These are phyloP conservation scores for Characodon lateralis DNA, from an alignment of 2,797 vertebrate species.

Conservation along the genomic window DNA sequence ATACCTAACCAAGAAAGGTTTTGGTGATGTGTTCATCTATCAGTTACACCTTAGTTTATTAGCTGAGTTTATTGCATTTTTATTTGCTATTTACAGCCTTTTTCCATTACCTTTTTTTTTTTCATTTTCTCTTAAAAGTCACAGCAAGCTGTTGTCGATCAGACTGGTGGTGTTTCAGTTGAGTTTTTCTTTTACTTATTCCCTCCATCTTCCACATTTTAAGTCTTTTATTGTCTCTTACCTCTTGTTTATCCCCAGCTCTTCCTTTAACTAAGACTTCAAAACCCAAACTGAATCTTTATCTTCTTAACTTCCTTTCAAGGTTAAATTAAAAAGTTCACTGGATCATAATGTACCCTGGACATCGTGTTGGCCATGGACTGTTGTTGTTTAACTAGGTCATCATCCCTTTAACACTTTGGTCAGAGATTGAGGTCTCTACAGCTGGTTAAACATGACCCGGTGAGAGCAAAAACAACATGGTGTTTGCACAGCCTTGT, in stretches of 20 bases:
- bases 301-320: not conserved
- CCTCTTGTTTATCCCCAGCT: not conserved
- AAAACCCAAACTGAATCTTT: not conserved
- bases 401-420: slow-evolving; percentile 63
- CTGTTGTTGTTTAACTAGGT: slow-evolving; percentile 18
- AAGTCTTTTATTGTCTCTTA: not conserved
- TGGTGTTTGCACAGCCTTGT: slow-evolving; percentile 50
- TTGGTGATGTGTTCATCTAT: slow-evolving; percentile 17
- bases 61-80: not conserved
- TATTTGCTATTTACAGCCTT: not conserved
- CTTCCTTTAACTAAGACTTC: not conserved
- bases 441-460: slow-evolving; percentile 81
- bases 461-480: slow-evolving; percentile 50
- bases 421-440: slow-evolving; percentile 62
- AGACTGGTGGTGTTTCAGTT: slow-evolving; percentile 1
- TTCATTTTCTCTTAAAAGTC: slow-evolving; percentile 8
- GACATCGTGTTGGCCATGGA: slow-evolving; percentile 41
- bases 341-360: slow-evolving; percentile 15
- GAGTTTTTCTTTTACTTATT: slow-evolving; percentile 1
- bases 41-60: not conserved
- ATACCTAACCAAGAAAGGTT: slow-evolving; percentile 34
- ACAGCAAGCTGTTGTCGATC: slow-evolving; percentile 24
- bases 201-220: not conserved
- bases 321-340: not conserved
- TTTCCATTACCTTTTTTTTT: slow-evolving; percentile 16